Evolutionary conservation across 2,113 vertebrate genomes (phyloP).

Genomic region (Bubo scandiacus): DNA sequence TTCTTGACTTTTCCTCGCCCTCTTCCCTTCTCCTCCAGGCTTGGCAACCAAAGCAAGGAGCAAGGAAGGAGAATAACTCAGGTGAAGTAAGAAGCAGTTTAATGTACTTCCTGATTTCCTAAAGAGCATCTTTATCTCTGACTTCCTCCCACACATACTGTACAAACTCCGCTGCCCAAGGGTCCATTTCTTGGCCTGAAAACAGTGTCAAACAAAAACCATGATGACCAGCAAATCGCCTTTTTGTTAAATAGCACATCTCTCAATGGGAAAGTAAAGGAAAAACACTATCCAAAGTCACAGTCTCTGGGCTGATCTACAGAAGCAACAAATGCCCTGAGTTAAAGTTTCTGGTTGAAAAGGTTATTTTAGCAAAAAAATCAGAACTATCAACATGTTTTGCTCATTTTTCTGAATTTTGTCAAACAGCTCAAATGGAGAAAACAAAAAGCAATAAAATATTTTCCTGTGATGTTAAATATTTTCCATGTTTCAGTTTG

Average conservation of each 20-base stretch:
- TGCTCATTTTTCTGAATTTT: background rate
- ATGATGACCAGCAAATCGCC: background rate
- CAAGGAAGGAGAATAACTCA: background rate
- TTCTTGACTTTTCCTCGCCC: background rate
- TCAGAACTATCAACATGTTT: background rate
- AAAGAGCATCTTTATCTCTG: constrained; percentile 7
- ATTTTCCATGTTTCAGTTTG: background rate
- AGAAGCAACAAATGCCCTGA: background rate
- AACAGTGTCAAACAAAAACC: background rate
- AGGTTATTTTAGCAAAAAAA: background rate
- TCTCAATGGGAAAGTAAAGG: background rate
- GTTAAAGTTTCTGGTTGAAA: background rate
- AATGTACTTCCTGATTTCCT: constrained; percentile 47
- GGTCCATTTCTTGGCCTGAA: background rate
- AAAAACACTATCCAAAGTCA: background rate
- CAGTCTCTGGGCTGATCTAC: background rate
- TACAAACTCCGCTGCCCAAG: background rate
- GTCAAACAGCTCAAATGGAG: background rate
- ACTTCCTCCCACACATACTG: background rate
- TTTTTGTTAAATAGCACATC: background rate
- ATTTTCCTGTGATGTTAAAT: background rate
- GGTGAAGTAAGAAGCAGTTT: constrained; percentile 20
- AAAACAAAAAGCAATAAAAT: background rate
- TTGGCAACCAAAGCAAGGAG: background rate
- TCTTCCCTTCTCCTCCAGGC: background rate